Conservation (phyloP, 2,797 vertebrate species). For the Stomatorhinus walkeri region DNA sequence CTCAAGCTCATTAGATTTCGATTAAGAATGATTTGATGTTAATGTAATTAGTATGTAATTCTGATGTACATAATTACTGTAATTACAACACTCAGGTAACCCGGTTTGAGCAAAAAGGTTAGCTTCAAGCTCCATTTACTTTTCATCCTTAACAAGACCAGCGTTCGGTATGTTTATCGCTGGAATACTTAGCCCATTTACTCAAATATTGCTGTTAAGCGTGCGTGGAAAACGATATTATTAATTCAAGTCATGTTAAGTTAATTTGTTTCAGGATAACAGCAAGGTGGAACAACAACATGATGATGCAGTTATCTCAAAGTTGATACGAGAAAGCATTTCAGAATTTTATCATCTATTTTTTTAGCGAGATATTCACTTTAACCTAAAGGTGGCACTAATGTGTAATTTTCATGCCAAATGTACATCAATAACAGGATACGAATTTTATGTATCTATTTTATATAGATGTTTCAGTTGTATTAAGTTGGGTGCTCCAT, state of each 20-base stretch:
- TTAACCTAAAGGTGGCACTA: constrained; percentile 24
- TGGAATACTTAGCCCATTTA: background rate
- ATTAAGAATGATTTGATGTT: constrained; percentile 83
- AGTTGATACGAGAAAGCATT: background rate
- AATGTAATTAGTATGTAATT: constrained; percentile 84
- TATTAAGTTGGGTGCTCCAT: background rate
- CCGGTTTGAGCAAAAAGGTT: constrained; percentile 74
- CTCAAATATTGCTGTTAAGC: constrained; percentile 2
- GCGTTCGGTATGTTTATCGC: background rate
- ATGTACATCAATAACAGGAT: background rate
- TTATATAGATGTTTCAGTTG: background rate
- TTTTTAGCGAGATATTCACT: constrained; percentile 17
- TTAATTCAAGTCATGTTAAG: background rate
- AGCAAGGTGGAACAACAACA: background rate
- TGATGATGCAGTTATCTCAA: background rate
- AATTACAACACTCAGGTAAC: constrained; percentile 82
- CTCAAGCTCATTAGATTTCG: constrained; percentile 78
- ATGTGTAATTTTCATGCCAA: background rate
- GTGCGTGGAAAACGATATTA: background rate
- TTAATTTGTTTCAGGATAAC: background rate
- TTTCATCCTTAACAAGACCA: constrained; percentile 15
- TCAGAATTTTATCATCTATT: background rate
- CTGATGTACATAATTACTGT: constrained; percentile 81
- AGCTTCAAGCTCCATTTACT: constrained; percentile 50
- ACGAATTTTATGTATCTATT: background rate